phyloP scores from a whole-genome alignment of 2,888 invertebrate species.

The Cremastobaeus sp. region DNA sequence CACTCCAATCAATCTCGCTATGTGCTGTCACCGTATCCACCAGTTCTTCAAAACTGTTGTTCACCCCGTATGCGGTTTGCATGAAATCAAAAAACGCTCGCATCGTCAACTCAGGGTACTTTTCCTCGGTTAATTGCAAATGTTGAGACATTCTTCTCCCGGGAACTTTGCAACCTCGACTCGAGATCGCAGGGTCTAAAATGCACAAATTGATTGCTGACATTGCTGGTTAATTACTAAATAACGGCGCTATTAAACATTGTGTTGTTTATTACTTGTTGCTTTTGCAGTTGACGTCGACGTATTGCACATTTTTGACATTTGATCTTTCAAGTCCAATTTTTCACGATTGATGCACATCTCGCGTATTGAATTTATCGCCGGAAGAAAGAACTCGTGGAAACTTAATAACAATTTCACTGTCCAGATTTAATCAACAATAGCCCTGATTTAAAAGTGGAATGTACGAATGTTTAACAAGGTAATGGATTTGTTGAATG shows the following conservation, averaged over 20 bases:
- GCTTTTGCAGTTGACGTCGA: constrained; percentile 17
- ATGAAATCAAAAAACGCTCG: constrained; percentile 86
- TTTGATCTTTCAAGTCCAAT: constrained; percentile 16
- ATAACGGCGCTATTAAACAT: no score
- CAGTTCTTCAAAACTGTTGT: constrained; percentile 78
- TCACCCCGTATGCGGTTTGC: constrained; percentile 86
- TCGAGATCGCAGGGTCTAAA: constrained; percentile 23
- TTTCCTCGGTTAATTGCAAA: constrained; percentile 47
- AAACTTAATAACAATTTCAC: no score
- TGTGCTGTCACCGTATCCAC: constrained; percentile 71
- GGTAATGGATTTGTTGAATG: constrained; percentile 33
- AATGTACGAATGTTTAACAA: constrained; percentile 12
- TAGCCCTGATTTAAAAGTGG: neutral
- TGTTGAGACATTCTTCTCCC: constrained; percentile 36
- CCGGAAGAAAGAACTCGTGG: no score
- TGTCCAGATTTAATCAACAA: no score
- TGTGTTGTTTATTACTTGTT: constrained; percentile 20
- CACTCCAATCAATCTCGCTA: constrained; percentile 80
- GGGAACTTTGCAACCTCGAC: constrained; percentile 2
- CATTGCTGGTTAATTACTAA: no score
- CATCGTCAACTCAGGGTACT: constrained; percentile 82
- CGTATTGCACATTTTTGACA: constrained; percentile 29
- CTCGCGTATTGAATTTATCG: neutral
- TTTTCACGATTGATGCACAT: constrained; percentile 25
- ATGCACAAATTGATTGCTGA: no score